phyloP scores from a whole-genome alignment of 2,113 vertebrate genomes.

The Caranx ignobilis region DNA sequence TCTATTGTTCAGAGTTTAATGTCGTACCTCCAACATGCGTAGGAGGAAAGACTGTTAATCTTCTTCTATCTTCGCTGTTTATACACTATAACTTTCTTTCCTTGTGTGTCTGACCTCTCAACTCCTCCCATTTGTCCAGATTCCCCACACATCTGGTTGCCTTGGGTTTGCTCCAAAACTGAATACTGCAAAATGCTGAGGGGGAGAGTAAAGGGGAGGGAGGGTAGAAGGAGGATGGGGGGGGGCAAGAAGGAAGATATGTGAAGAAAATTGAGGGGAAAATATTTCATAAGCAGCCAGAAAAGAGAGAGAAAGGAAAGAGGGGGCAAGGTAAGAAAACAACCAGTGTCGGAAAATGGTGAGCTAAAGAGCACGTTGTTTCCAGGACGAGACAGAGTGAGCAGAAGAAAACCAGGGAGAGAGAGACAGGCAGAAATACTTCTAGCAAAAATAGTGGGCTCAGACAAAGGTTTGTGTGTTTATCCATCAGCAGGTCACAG shows the following conservation, averaged over 20 bases:
- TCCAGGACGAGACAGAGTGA: slow-evolving; percentile 43
- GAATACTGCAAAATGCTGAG: slow-evolving; percentile 58
- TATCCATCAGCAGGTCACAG: slow-evolving; percentile 52
- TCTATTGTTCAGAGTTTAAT: background rate
- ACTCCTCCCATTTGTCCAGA: slow-evolving; percentile 59
- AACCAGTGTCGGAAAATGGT: slow-evolving; percentile 33
- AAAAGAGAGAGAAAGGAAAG: slow-evolving; percentile 16
- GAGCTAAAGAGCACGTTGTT: slow-evolving; percentile 32
- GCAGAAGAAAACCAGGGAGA: slow-evolving; percentile 18
- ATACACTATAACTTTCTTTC: background rate
- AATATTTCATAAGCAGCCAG: slow-evolving; percentile 27
- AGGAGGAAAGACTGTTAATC: slow-evolving; percentile 10
- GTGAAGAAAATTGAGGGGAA: slow-evolving; percentile 48
- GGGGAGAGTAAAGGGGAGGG: slow-evolving; percentile 19
- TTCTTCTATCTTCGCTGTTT: background rate
- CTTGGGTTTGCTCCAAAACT: slow-evolving; percentile 68
- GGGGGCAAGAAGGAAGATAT: slow-evolving; percentile 14
- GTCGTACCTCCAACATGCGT: background rate
- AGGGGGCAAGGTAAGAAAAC: slow-evolving; percentile 16
- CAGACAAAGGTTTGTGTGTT: slow-evolving; percentile 50
- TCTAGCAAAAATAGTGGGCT: slow-evolving; percentile 5
- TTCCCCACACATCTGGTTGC: slow-evolving; percentile 78
- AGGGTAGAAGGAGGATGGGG: background rate
- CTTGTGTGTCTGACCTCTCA: slow-evolving; percentile 21
- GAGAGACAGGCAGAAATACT: background rate